phyloP scores from a whole-genome alignment of 2,113 vertebrate genomes.

The Ophiodon elongatus region DNA sequence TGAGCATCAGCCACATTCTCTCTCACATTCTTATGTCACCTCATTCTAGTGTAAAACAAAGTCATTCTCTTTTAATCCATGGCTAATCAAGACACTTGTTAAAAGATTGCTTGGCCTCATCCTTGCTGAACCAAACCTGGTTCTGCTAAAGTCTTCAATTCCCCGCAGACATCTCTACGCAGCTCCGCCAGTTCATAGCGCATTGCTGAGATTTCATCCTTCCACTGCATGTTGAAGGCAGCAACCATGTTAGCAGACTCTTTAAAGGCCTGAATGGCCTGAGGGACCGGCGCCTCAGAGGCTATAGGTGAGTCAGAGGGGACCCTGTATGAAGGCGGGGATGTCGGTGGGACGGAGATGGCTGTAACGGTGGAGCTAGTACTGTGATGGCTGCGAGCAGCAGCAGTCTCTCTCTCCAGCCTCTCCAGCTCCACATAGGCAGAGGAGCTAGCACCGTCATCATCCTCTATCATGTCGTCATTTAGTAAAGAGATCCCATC shows the following conservation, averaged over 20 bases:
- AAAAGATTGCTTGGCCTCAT: conserved; percentile 68
- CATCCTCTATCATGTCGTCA: conserved; percentile 88
- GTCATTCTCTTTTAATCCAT: conserved; percentile 57
- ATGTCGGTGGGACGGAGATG: conserved; percentile 84
- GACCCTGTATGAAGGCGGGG: conserved; percentile 82
- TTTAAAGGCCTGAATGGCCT: conserved; percentile 87
- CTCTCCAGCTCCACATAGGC: conserved; percentile 86
- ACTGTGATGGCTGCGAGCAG: conserved; percentile 86
- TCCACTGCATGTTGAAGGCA: conserved; percentile 89
- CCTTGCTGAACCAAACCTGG: too few relatives aligned
- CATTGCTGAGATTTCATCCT: conserved; percentile 88
- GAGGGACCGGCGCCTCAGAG: conserved; percentile 82
- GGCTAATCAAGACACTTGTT: conserved; percentile 72
- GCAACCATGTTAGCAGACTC: conserved; percentile 88
- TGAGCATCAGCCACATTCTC: conserved; percentile 67
- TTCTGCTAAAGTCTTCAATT: conserved; percentile 87
- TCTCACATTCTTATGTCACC: conserved; percentile 71
- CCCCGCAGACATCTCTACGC: conserved; percentile 85
- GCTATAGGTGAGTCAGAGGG: conserved; percentile 76
- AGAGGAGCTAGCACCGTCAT: conserved; percentile 87
- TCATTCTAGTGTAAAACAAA: conserved; percentile 57
- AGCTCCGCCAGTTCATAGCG: conserved; percentile 87
- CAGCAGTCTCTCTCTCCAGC: conserved; percentile 84
- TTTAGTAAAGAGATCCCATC: conserved; percentile 87
- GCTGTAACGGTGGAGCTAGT: conserved; percentile 88